Evolutionary conservation across 1,140 invertebrate genomes (phyloP).

Genomic region (Leptoteleia sp.): DNA sequence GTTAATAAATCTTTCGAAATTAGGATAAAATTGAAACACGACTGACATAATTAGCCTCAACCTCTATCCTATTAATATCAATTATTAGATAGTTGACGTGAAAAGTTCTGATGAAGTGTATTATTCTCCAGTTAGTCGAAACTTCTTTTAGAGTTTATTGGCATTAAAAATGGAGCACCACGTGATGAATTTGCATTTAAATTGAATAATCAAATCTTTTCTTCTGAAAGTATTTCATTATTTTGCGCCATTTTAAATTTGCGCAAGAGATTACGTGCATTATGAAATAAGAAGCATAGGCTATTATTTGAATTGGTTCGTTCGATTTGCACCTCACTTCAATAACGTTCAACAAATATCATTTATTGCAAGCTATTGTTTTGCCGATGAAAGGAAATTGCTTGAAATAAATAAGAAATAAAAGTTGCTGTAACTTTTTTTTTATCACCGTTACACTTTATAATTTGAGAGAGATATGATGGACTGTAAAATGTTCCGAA

Average conservation of each 20-base stretch:
- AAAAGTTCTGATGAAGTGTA: slow-evolving; percentile 20
- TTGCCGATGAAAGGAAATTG: background rate
- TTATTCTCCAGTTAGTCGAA: slow-evolving; percentile 5
- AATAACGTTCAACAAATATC: background rate
- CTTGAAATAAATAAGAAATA: no score
- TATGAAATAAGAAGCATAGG: slow-evolving; percentile 23
- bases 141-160: slow-evolving; percentile 24
- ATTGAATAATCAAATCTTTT: slow-evolving; percentile 23
- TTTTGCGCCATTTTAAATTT: slow-evolving; percentile 13
- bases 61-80: slow-evolving; percentile 32
- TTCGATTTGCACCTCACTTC: slow-evolving; percentile 1
- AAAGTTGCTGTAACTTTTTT: no score
- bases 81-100: slow-evolving; percentile 30
- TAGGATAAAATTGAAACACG: slow-evolving; percentile 19
- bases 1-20: slow-evolving; percentile 27
- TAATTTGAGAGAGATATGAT: no score
- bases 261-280: slow-evolving; percentile 20
- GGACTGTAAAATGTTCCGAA: no score
- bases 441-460: no score
- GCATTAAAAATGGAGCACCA: slow-evolving; percentile 14
- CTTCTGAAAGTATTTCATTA: slow-evolving; percentile 6
- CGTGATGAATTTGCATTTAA: slow-evolving; percentile 35
- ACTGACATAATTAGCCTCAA: slow-evolving; percentile 28
- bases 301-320: slow-evolving; percentile 17
- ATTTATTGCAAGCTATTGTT: background rate